Evolutionary conservation across 2,888 invertebrate genomes (phyloP), one percentile per base, ranked within the genome.

Genomic region (Lasioglossum zephyrum): DNA sequence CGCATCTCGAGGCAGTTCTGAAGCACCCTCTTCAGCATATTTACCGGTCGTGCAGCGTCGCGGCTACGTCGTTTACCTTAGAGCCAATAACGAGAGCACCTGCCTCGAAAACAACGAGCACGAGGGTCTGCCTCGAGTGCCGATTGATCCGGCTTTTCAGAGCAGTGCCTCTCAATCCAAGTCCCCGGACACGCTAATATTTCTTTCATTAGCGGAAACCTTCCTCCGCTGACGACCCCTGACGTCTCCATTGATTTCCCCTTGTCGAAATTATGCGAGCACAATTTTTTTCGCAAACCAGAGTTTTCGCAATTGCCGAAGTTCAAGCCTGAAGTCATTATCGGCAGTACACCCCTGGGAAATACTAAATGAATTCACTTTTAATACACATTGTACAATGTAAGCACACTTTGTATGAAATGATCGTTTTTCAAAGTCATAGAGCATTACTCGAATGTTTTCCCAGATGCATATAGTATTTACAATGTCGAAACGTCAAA

Each of bases 71-170:
- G 87, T 89, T 88, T 84, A 83, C 84, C 82, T 87, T 84, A 83
- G 79, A 88, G 78, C 77, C 86, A 90, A 90, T 87, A 88, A 86
- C 87, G 86, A 82, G 86, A 80, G 77, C 74, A 81, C 70, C 73
- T 82, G 72, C 76, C 81, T 85, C 75, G 82, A 82, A 83, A 89
- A 88, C 85, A 82, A 87, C 80, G 84, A 80, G 79, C 77, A 81
- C 79, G 77, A 79, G 70, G 77, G 77, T 60, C n/a, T 69, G 63
- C 57, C 70, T 81, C 84, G 85, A 87, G 82, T 82, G 60, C 82
- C 85, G 86, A 89, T 89, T 89, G 87, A 89, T 89, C 86, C 82
- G 74, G 57, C 87, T 84, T 81, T 81, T 85, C 80, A 73, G 79
- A 82, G 18, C 88, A 87, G 84, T 79, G 84, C 57, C 66, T 81